phyloP scores from a whole-genome alignment of 2,888 invertebrate species.

The Diadegma fenestrale region DNA sequence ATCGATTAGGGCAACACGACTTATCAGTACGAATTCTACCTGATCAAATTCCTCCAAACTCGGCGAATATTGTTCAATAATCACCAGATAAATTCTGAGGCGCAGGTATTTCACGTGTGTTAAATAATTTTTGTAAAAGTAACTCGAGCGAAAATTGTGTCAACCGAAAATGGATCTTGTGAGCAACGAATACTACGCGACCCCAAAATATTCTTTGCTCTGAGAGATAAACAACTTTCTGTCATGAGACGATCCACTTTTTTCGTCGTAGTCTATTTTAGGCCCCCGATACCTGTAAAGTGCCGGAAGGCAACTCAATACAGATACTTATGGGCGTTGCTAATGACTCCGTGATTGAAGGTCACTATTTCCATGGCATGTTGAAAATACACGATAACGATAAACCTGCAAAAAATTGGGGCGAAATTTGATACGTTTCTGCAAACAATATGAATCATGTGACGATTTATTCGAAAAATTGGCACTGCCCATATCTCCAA shows the following conservation, averaged over 20 bases:
- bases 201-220: not conserved
- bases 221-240: not conserved
- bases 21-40: not conserved
- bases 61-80: slow-evolving; percentile 36
- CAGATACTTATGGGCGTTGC: no score
- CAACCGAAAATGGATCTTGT: slow-evolving; percentile 1
- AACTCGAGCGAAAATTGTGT: slow-evolving; percentile 49
- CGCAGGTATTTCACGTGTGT: not conserved
- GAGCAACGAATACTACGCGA: not conserved
- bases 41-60: slow-evolving; percentile 1
- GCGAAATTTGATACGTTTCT: not conserved
- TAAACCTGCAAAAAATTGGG: not conserved
- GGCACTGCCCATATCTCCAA: not conserved
- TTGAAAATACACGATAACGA: no score
- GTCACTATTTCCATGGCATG: not conserved
- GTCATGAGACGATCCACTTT: not conserved
- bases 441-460: not conserved
- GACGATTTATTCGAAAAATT: not conserved
- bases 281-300: no score
- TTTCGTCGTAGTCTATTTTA: not conserved
- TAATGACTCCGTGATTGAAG: no score
- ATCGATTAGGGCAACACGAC: not conserved
- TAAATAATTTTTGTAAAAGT: not conserved
- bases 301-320: no score
- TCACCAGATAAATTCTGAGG: slow-evolving; percentile 24